A percentile compares a stretch with the other conserved stretches of the same genome.
Evolutionary conservation across 2,113 vertebrate genomes (phyloP).

Genomic region (Boulengeromyrus knoepffleri): DNA sequence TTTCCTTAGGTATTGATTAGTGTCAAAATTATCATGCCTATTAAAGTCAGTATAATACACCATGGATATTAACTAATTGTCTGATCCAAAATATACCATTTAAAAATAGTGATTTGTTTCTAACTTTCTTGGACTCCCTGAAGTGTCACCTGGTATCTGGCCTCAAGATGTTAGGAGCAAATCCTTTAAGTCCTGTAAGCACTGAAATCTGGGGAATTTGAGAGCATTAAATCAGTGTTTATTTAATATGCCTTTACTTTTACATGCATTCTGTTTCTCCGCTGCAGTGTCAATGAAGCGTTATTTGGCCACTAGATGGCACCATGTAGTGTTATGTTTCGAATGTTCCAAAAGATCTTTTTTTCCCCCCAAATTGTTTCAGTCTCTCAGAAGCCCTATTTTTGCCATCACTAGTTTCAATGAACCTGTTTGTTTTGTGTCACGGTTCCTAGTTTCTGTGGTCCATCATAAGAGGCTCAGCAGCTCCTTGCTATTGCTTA

Average conservation of each 20-base stretch:
- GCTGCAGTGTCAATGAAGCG: background rate
- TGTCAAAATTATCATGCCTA: too few relatives aligned
- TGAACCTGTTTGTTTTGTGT: background rate
- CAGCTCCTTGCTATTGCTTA: background rate
- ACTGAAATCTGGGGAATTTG: background rate
- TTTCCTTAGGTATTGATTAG: background rate
- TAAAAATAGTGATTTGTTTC: background rate
- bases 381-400: background rate
- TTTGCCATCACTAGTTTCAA: background rate
- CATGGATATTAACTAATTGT: background rate
- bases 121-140: background rate
- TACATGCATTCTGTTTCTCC: background rate
- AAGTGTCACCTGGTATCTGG: background rate
- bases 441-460: background rate
- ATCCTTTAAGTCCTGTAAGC: background rate
- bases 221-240: background rate
- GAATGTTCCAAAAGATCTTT: background rate
- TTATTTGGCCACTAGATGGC: background rate
- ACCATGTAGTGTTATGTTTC: background rate
- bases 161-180: background rate
- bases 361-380: background rate
- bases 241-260: background rate
- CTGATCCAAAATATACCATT: background rate
- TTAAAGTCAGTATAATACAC: background rate
- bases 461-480: background rate